Evolutionary conservation across 2,797 vertebrate genomes (phyloP), one percentile per base, ranked within the genome.

Genomic region (Kryptopterus vitreolus): DNA sequence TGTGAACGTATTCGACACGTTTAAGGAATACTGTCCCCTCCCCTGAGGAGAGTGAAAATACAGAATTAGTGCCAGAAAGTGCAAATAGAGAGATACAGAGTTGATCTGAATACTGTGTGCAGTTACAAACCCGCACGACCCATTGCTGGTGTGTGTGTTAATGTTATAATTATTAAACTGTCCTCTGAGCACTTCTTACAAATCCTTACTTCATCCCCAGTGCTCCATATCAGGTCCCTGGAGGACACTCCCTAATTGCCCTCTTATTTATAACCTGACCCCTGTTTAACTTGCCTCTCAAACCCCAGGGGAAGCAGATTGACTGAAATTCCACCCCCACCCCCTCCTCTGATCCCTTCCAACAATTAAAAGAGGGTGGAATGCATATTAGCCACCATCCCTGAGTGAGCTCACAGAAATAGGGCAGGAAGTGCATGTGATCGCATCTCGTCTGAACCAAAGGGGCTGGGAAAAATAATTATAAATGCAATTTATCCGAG

Each of bases 321-420:
- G 61, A 16, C 59, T 85, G 82, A 85, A n/a, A n/a, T n/a, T 84
- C 68, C 31, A n/a, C n/a, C 22, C 35, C 74, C 71, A 75, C 65
- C 22, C 61, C 57, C 77, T 86, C 75, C 74, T 80, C 18, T 76
- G 53, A 57, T 77, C 22, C 55, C 20, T 52, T 69, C 26, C 31
- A 63, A 75, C 78, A 77, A 84, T 86, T 84, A 85, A 33, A 82
- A 66, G 80, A 83, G 82, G 86, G 86, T 83, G 86, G 84, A 71
- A 79, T 62, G 79, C 79, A 77, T 82, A 86, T 87, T 83, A 82
- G 59, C 79, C 62, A 26, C n/a, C 20, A 59, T 76, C 70, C 85
- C 70, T 48, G 33, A 58, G 75, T 57, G 63, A 9, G 38, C 61
- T 84, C 82, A 55, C 79, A 76, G 74, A 71, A 77, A 65, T 80